Evolutionary conservation across 2,113 vertebrate genomes (phyloP).

Genomic region (Tragelaphus buxtoni): DNA sequence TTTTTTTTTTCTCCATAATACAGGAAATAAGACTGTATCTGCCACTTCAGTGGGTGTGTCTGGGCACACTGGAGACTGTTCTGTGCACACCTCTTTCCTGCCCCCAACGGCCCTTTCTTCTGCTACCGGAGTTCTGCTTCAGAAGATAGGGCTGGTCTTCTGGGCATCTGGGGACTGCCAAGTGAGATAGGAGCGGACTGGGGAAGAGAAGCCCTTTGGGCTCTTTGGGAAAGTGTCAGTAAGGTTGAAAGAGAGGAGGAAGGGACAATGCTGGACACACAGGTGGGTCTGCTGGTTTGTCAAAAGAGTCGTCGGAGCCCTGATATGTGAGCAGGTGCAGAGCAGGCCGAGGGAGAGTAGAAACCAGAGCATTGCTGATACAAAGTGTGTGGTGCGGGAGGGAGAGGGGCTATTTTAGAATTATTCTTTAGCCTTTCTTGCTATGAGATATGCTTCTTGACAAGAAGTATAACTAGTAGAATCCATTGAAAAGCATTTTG

Average conservation of each 20-base stretch:
- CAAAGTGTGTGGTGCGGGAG: background rate
- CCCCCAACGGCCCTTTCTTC: background rate
- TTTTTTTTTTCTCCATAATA: background rate
- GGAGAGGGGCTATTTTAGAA: background rate
- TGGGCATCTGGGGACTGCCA: background rate
- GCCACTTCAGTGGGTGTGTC: background rate
- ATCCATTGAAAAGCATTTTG: background rate
- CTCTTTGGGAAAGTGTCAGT: background rate
- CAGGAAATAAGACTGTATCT: background rate
- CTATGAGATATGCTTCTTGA: background rate
- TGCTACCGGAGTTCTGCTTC: background rate
- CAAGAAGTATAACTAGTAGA: background rate
- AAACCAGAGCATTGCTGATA: background rate
- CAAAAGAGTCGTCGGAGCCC: background rate
- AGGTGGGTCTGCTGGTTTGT: background rate
- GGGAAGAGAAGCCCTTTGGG: background rate
- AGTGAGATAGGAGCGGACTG: background rate
- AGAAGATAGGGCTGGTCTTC: background rate
- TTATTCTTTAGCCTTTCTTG: background rate
- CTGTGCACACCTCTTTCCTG: constrained; percentile 8
- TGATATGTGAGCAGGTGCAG: background rate
- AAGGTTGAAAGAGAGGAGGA: background rate
- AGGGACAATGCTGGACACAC: background rate
- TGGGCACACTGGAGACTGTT: background rate
- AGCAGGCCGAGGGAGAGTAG: background rate